Base-by-base conservation (phyloP, 2,113 vertebrate genomes). In the Thunnus maccoyii region DNA sequence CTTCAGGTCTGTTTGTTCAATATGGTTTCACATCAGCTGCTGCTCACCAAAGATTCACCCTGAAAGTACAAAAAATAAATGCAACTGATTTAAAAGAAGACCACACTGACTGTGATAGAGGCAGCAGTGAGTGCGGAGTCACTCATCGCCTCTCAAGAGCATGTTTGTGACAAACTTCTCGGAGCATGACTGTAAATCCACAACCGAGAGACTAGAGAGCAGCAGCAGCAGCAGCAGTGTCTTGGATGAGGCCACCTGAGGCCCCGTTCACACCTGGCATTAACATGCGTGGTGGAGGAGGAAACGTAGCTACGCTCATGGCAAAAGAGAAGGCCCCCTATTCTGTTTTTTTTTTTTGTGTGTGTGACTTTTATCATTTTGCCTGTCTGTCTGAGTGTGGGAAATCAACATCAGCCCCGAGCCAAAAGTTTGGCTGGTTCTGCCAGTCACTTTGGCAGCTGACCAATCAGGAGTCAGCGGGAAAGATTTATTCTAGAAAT, bases 101-200 rank as follows among this genome's bases (percentile, higher is more conserved):
- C 64, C 64, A 15, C 30, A 2, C n/a, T 2, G 72, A 64, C 80
- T 78, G 86, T 50, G 75, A 86, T 47, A 25, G 41, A 80, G 84
- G 78, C 67, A 67, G 85, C 76, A 70, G 32, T 30, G 27, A 22
- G 22, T 66, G 84, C 48, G 22, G 52, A 82, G 69, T 86, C 85
- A 72, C 86, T 91, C 88, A 66, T 64, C 84, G 47, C 69, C 80
- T 80, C 85, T 69, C 77, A 72, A 87, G 81, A 87, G 74, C 80
- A 72, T 82, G 77, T 90, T 83, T 81, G 84, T 32, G 83, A 85
- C 76, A 74, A 83, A 86, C 44, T 52, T 80, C 73, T 76, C 48
- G 3, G 75, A 84, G 86, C 84, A 61, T 78, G 86, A 84, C 77
- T 47, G 73, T 78, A 79, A 89, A 84, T 68, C 71, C 69, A 87